Conservation (phyloP, 2,888 invertebrate genomes). For the Pycnomerus fuliginosus region DNA sequence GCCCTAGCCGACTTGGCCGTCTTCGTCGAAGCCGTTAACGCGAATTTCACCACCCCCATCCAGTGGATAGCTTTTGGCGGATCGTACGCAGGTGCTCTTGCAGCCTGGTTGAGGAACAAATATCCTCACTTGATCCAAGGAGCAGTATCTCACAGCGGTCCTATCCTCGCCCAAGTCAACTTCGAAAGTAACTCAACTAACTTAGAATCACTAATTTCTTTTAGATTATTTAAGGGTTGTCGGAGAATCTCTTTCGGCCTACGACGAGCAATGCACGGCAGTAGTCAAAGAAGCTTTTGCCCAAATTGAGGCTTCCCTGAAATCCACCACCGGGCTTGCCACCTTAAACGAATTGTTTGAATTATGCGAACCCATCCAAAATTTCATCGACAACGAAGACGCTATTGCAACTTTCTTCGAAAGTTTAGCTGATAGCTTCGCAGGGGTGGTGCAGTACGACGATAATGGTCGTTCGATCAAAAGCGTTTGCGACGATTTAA, state of each 20-base stretch:
- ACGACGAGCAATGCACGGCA: constrained; percentile 67
- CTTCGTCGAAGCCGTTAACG: too few relatives aligned
- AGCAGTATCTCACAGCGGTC: constrained; percentile 87
- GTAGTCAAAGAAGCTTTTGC: constrained; percentile 65
- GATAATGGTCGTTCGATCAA: constrained; percentile 90
- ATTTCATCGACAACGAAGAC: constrained; percentile 58
- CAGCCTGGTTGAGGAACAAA: constrained; percentile 86
- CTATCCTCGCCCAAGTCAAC: constrained; percentile 80
- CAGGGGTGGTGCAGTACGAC: constrained; percentile 91
- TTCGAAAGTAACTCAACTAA: constrained; percentile 78
- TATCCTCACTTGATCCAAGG: constrained; percentile 87
- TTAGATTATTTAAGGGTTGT: constrained; percentile 75
- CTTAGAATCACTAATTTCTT: too few relatives aligned
- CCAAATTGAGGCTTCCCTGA: constrained; percentile 66
- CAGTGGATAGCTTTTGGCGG: constrained; percentile 96
- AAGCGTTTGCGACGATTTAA: constrained; percentile 75
- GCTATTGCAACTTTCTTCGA: constrained; percentile 81
- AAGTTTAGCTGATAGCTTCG: constrained; percentile 82
- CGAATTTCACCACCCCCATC: constrained; percentile 58
- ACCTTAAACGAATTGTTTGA: constrained; percentile 73
- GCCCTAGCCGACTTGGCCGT: too few relatives aligned
- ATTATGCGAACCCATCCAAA: constrained; percentile 72
- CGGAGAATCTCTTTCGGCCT: constrained; percentile 67
- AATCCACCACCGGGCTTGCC: constrained; percentile 61
- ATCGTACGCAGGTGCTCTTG: constrained; percentile 89